Base-by-base conservation (phyloP, 1,140 invertebrate genomes). In the Polypedilum vanderplanki region DNA sequence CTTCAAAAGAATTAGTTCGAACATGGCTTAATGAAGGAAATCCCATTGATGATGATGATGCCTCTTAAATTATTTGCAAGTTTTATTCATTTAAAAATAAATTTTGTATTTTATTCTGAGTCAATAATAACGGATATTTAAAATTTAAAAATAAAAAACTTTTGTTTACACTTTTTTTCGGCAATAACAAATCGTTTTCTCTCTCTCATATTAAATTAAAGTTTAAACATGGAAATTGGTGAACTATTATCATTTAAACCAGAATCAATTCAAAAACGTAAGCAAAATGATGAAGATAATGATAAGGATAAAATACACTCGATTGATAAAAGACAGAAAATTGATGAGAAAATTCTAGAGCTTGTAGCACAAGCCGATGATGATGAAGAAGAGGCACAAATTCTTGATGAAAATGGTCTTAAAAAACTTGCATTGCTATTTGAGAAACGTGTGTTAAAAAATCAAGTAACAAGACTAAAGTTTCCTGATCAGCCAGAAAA, bases 381-480 rank as follows among this genome's bases (percentile, higher is more conserved):
- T 83, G 88, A 89, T 64, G 88, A 90, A 20, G 90, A 93, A 80
- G 91, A 90, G 85, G 88, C 87, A 75, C 92, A 94, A 79, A 85
- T 90, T 4, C 82, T 98, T 41, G 94, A 98, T 87, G 96, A 98
- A 79, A 88, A 88, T 33, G 89, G 89, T 67, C 85, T 98, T 1
- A 98, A 98, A 80, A 91, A 92, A 81, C 88, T 98, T 80, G 88
- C 98, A 41, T 83, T 97, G 15, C 86, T 92, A 73, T 97, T 99
- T 86, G 98, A 99, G 81, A 98, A 99, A 80, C 89, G 93, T 80
- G 91, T 93, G 65, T 85, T 97, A 0, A 96, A 92, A 83, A 99
- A 99, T 83, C 93, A 98, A 81, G 97, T 99, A 85, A 95, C 98
- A 91, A 88, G 98, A 78, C 98, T 99, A 0, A 99, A 99, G 84